These are phyloP conservation scores for Geophilus truncorum DNA, from an alignment of 2,888 invertebrate species.

Conservation along the genomic window DNA sequence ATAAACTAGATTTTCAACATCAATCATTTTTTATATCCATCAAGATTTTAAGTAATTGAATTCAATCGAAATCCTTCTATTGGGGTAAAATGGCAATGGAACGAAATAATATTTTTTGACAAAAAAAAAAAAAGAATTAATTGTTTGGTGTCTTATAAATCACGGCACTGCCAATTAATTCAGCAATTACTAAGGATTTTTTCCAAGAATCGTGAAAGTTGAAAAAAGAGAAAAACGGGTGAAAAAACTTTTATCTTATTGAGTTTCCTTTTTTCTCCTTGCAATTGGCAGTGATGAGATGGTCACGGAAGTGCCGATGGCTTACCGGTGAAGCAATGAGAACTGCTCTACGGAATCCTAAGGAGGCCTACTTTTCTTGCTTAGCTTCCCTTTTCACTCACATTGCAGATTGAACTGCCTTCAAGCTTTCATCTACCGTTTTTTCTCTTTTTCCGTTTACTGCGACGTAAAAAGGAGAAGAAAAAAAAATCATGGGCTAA, in stretches of 20 bases:
- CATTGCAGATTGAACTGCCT: slow-evolving; percentile 22
- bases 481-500: not conserved
- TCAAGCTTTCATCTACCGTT: not conserved
- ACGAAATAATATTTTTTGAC: not conserved
- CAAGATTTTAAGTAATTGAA: not conserved
- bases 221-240: not conserved
- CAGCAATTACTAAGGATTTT: not conserved
- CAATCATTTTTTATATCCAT: not conserved
- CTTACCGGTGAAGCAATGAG: slow-evolving; percentile 15
- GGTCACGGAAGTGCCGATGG: slow-evolving; percentile 24
- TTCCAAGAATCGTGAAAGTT: not conserved
- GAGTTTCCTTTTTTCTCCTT: slow-evolving; percentile 3
- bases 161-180: slow-evolving; percentile 17
- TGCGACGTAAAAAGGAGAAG: too few relatives aligned
- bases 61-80: not conserved
- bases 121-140: not conserved
- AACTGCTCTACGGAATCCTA: slow-evolving; percentile 20
- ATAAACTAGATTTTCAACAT: not conserved
- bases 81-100: not conserved
- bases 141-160: not conserved
- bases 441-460: not conserved
- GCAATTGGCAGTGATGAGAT: slow-evolving; percentile 27
- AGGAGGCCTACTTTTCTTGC: not conserved
- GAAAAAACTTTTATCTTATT: not conserved
- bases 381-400: not conserved